A percentile compares a stretch with the other conserved stretches of the same genome.
phyloP scores from a whole-genome alignment of 2,113 vertebrate genomes.

The Micromys minutus region DNA sequence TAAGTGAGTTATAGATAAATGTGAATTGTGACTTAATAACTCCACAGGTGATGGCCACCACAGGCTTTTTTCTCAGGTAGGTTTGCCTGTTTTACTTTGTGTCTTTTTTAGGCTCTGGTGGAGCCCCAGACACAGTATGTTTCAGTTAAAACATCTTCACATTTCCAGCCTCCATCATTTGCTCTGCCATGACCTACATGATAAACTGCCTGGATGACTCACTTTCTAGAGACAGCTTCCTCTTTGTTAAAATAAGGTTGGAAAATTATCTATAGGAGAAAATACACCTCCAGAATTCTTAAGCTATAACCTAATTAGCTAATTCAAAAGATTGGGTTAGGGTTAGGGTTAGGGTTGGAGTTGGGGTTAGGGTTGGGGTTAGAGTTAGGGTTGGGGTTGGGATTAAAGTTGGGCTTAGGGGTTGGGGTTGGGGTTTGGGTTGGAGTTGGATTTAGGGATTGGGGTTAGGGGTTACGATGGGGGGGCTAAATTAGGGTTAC shows the following conservation, averaged over 20 bases:
- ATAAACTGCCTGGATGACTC: conserved; percentile 15
- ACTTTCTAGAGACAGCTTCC: conserved; percentile 19
- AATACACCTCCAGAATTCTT: background rate
- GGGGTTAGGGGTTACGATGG: no score
- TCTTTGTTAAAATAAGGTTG: background rate
- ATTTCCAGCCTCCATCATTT: background rate
- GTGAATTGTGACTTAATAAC: background rate
- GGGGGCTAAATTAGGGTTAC: no score
- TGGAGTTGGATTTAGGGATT: no score
- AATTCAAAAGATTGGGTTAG: background rate
- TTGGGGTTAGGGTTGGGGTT: background rate
- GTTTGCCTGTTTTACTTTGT: background rate
- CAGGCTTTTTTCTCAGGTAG: background rate
- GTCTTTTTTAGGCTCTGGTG: conserved; percentile 31
- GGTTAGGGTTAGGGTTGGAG: no score
- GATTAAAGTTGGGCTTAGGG: no score
- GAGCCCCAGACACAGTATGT: conserved; percentile 44
- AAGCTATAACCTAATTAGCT: background rate
- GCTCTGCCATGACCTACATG: background rate
- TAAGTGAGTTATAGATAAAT: background rate
- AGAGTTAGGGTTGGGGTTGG: no score
- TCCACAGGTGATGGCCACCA: background rate
- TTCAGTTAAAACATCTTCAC: background rate
- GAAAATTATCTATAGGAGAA: conserved; percentile 12
- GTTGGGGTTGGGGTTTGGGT: no score